Conservation (phyloP, 2,797 vertebrate species). For the Iguana delicatissima region DNA sequence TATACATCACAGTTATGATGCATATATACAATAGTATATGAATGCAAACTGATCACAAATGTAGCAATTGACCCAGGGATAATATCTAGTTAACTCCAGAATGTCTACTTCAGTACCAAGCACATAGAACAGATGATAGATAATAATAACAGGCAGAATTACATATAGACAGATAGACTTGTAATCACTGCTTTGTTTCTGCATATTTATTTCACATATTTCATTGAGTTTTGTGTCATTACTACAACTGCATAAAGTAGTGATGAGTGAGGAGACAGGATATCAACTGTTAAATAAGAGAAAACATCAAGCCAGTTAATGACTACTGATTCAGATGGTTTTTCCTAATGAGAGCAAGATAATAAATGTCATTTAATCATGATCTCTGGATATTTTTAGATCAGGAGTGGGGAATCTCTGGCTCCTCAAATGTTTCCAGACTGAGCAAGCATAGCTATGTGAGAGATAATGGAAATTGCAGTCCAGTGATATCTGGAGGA, state of each 20-base stretch:
- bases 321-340: background rate
- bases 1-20: background rate
- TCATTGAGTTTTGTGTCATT: conserved; percentile 9
- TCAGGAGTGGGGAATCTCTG: too few relatives aligned
- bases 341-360: background rate
- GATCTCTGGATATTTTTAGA: background rate
- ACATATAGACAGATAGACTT: background rate
- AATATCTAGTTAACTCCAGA: background rate
- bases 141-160: background rate
- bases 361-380: background rate
- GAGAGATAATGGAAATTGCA: too few relatives aligned
- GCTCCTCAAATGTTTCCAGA: too few relatives aligned
- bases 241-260: background rate
- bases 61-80: background rate
- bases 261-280: background rate
- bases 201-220: background rate
- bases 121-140: background rate
- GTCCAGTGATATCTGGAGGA: too few relatives aligned
- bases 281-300: background rate
- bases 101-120: background rate
- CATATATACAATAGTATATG: background rate
- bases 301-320: background rate
- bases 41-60: background rate
- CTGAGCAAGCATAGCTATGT: too few relatives aligned
- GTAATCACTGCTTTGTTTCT: background rate